Percentiles rank a stretch among this genome's conserved stretches.
These are phyloP conservation scores for Apamea crenata DNA, from an alignment of 2,888 invertebrate genomes.

Conservation along the genomic window DNA sequence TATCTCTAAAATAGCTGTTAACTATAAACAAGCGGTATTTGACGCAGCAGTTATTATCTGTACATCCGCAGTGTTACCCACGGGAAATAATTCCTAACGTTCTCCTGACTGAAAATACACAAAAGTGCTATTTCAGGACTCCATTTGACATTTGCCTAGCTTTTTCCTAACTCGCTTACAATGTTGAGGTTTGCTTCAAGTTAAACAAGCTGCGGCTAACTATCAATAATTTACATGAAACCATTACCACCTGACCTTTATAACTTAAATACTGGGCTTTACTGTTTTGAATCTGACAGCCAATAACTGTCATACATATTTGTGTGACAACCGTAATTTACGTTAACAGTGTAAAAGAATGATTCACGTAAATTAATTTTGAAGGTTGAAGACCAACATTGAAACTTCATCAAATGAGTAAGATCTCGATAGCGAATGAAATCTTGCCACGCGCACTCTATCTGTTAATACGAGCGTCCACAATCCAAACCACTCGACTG, in stretches of 20 bases:
- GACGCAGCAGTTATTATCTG: slow-evolving; percentile 17
- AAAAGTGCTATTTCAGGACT: slow-evolving; percentile 2
- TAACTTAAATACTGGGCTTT: neutral
- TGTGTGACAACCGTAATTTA: neutral
- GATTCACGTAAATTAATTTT: neutral
- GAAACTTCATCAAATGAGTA: neutral
- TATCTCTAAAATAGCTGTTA: slow-evolving; percentile 39
- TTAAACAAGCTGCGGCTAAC: neutral
- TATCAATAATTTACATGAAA: neutral
- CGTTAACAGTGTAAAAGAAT: neutral
- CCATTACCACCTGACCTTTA: neutral
- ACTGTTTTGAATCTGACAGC: neutral
- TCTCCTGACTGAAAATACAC: slow-evolving; percentile 3
- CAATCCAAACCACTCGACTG: slow-evolving; percentile 41
- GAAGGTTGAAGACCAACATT: neutral
- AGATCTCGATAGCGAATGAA: neutral
- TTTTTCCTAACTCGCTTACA: neutral
- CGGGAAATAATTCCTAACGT: slow-evolving; percentile 32
- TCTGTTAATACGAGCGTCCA: slow-evolving; percentile 37
- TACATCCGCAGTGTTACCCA: slow-evolving; percentile 4
- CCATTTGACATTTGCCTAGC: slow-evolving; percentile 9
- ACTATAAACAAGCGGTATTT: slow-evolving; percentile 42
- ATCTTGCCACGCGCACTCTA: slow-evolving; percentile 26
- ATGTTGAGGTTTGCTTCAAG: neutral
- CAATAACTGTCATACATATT: neutral